Evolutionary conservation across 2,113 vertebrate species (phyloP).

Genomic region (Salvelinus fontinalis): DNA sequence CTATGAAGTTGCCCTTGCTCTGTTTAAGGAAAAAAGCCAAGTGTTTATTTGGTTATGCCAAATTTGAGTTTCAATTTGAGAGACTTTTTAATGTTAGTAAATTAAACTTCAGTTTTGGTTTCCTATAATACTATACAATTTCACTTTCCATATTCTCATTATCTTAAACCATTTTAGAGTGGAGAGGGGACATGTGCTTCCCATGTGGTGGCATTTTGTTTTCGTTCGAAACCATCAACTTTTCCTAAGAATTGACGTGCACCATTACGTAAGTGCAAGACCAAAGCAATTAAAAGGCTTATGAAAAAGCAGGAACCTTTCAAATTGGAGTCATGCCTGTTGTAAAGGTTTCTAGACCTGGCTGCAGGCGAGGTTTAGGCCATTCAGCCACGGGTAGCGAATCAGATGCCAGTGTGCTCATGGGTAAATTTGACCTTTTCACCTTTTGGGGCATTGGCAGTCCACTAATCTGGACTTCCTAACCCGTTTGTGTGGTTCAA

Average conservation of each 20-base stretch:
- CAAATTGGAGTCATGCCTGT: conserved; percentile 10
- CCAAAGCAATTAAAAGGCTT: no score
- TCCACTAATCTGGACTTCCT: not conserved
- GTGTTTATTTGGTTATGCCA: not conserved
- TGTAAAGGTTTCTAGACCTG: conserved; percentile 16
- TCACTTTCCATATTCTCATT: no score
- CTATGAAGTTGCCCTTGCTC: not conserved
- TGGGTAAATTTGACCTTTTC: conserved; percentile 50
- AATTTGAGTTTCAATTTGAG: not conserved
- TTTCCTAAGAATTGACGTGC: conserved; percentile 30
- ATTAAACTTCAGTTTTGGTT: not conserved
- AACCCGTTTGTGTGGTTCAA: not conserved
- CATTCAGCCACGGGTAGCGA: conserved; percentile 21
- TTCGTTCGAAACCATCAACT: conserved; percentile 20
- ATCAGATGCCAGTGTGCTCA: conserved; percentile 20
- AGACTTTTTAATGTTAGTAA: no score
- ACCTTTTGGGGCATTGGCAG: conserved; percentile 16
- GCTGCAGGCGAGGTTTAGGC: conserved; percentile 15
- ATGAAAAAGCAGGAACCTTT: conserved; percentile 19
- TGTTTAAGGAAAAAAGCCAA: not conserved
- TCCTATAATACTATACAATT: not conserved
- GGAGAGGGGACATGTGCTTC: not conserved
- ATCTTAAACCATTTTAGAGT: no score
- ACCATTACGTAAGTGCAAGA: conserved; percentile 48
- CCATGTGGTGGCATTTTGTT: conserved; percentile 36